These are phyloP conservation scores for Cotesia congregata DNA, from an alignment of 2,888 invertebrate species.

Conservation along the genomic window DNA sequence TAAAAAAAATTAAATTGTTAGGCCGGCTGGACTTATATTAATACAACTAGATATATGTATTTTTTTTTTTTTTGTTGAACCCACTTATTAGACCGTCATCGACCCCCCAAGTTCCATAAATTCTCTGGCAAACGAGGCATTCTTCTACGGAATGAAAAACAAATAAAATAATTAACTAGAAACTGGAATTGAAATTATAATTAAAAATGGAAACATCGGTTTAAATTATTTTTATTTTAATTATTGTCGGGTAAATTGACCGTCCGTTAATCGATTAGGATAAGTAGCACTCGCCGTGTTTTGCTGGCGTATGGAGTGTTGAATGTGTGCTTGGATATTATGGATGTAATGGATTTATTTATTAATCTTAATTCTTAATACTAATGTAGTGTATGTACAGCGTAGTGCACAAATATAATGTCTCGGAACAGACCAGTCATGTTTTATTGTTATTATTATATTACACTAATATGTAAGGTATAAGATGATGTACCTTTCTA, in stretches of 20 bases:
- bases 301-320: background rate
- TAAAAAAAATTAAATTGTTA: constrained; percentile 15
- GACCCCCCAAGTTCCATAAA: constrained; percentile 27
- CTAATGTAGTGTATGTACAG: background rate
- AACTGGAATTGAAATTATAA: background rate
- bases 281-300: constrained; percentile 17
- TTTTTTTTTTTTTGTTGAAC: constrained; percentile 33
- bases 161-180: constrained; percentile 1
- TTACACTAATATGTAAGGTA: too few species aligned
- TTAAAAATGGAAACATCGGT: too few species aligned
- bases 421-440: background rate
- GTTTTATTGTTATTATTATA: background rate
- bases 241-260: background rate
- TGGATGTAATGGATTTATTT: background rate
- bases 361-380: constrained; percentile 11
- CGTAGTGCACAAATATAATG: background rate
- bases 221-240: background rate
- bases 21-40: background rate
- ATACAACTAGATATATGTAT: constrained; percentile 3
- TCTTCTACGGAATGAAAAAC: background rate
- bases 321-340: background rate
- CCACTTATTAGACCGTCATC: constrained; percentile 46
- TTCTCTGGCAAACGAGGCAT: constrained; percentile 38
- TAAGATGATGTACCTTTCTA: constrained; percentile 20
- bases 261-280: constrained; percentile 18